These are phyloP conservation scores for Psettodes erumei DNA, from an alignment of 2,113 vertebrate genomes.

Conservation along the genomic window DNA sequence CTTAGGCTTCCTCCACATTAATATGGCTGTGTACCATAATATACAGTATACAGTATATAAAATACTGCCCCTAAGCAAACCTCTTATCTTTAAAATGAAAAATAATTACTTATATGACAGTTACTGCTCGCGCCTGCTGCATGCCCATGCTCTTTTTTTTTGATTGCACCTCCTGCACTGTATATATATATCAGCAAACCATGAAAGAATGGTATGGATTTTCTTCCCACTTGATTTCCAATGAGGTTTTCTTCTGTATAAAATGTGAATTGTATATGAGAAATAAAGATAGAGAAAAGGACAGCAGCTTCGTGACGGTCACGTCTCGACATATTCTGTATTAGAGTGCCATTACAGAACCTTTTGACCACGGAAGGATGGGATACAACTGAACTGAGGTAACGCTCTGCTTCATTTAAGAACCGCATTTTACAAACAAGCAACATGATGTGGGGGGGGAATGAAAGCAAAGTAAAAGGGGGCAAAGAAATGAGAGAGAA, in stretches of 20 bases:
- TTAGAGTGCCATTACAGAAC: background rate
- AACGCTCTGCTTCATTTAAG: conserved; percentile 22
- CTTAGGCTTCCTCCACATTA: background rate
- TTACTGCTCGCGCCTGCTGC: too few relatives aligned
- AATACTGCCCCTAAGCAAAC: too few relatives aligned
- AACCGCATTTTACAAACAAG: conserved; percentile 35
- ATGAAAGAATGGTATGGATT: too few relatives aligned
- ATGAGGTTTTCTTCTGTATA: background rate
- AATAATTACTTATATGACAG: too few relatives aligned
- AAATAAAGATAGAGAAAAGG: background rate
- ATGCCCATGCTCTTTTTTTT: background rate
- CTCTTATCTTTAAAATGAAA: background rate
- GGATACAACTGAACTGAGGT: background rate
- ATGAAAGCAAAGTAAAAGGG: conserved; percentile 47
- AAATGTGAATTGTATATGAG: too few relatives aligned
- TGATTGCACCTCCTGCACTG: background rate
- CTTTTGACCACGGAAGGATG: background rate
- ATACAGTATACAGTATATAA: background rate
- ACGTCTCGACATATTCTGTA: background rate
- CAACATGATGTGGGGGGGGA: conserved; percentile 19
- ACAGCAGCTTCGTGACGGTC: background rate
- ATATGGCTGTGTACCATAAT: background rate
- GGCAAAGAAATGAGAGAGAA: conserved; percentile 27
- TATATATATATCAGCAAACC: too few relatives aligned
- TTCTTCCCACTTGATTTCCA: too few relatives aligned